A percentile compares a stretch with the other conserved stretches of the same genome.
These are phyloP conservation scores for Beroe ovata DNA, from an alignment of 37 sponge, comb jelly and placozoan species.

Conservation along the genomic window DNA sequence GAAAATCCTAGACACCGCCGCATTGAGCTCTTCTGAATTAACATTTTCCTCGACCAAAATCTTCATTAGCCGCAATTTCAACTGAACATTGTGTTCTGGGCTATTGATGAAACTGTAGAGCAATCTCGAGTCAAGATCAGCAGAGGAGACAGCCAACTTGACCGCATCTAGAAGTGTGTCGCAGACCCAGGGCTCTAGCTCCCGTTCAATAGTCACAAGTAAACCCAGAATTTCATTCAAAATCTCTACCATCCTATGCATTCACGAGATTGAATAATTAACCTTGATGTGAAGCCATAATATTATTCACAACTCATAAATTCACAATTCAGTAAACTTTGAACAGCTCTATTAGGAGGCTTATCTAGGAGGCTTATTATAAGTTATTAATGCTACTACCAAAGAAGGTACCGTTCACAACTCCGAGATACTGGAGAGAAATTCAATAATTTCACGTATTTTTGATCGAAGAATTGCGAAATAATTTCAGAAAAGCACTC, in stretches of 20 bases:
- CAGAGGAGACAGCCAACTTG: not conserved
- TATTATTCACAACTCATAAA: too few species aligned
- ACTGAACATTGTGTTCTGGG: not conserved
- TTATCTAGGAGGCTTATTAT: too few species aligned
- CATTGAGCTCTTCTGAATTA: not conserved
- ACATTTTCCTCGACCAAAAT: not conserved
- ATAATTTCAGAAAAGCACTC: too few species aligned
- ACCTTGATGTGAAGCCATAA: too few species aligned
- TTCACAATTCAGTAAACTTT: too few species aligned
- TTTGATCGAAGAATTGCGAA: too few species aligned
- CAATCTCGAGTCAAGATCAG: not conserved
- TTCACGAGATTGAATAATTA: too few species aligned
- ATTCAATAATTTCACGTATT: too few species aligned
- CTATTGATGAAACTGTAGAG: not conserved
- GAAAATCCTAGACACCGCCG: not conserved
- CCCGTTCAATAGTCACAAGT: not conserved
- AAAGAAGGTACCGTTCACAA: too few species aligned
- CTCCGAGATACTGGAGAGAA: too few species aligned
- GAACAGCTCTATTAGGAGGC: too few species aligned
- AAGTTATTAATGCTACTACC: too few species aligned
- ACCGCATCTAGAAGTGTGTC: constrained; percentile 17
- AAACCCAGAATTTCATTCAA: not conserved
- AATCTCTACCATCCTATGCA: not conserved
- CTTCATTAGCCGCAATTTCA: not conserved
- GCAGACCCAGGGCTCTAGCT: constrained; percentile 23